A percentile compares a stretch with the other conserved stretches of the same genome.
Evolutionary conservation across 1,140 invertebrate species (phyloP).

Genomic region (Meloidogyne exigua): DNA sequence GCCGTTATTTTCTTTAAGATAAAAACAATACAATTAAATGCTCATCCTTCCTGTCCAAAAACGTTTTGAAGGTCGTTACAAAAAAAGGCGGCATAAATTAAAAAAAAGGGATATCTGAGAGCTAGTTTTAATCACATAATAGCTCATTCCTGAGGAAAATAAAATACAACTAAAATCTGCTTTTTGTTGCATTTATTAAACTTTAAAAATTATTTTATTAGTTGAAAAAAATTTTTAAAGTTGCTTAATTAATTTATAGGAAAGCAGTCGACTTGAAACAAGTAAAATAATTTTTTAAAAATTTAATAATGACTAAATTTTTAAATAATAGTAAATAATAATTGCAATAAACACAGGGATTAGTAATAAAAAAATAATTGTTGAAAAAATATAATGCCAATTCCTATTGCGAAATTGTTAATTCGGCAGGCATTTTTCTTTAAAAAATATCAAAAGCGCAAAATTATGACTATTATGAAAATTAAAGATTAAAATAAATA

Average conservation of each 20-base stretch:
- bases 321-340: neutral
- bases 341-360: neutral
- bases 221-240: too few species aligned
- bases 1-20: neutral
- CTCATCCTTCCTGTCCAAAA: neutral
- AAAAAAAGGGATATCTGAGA: neutral
- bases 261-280: too few species aligned
- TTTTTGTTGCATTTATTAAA: too few species aligned
- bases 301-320: too few species aligned
- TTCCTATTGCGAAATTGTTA: neutral
- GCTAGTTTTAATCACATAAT: neutral
- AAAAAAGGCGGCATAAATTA: neutral
- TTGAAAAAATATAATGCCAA: neutral
- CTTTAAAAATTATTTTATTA: too few species aligned
- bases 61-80: neutral
- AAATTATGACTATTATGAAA: neutral
- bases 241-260: too few species aligned
- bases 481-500: neutral
- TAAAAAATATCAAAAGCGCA: neutral
- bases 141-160: neutral
- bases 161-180: too few species aligned
- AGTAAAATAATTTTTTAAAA: too few species aligned
- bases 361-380: neutral
- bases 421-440: neutral
- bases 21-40: conserved; percentile 3